phyloP scores from a whole-genome alignment of 2,888 invertebrate genomes.

The Anaspis maculata region DNA sequence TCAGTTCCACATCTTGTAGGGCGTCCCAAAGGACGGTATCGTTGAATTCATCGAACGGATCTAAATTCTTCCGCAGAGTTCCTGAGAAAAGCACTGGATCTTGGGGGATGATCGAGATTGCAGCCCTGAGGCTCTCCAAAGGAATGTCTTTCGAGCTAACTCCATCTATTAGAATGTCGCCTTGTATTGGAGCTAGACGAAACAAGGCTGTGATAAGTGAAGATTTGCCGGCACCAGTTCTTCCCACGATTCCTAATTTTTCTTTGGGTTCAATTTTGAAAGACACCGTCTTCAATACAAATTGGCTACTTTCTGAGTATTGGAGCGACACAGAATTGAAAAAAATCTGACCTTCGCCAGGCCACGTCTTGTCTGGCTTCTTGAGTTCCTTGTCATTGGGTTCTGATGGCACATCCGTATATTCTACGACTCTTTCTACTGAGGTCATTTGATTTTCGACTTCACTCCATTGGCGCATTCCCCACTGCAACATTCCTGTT shows the following conservation, averaged over 20 bases:
- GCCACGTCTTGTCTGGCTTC: conserved; percentile 61
- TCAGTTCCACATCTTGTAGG: too few species aligned
- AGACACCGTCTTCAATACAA: conserved; percentile 63
- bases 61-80: too few species aligned
- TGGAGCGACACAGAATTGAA: conserved; percentile 61
- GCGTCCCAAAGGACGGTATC: too few species aligned
- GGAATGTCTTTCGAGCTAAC: conserved; percentile 56
- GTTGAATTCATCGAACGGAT: too few species aligned
- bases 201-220: conserved; percentile 65
- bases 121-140: too few species aligned
- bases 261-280: conserved; percentile 58
- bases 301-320: conserved; percentile 61
- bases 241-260: conserved; percentile 74
- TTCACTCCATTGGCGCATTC: conserved; percentile 77
- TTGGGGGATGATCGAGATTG: too few species aligned
- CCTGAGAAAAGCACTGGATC: too few species aligned
- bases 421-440: conserved; percentile 65
- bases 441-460: conserved; percentile 73
- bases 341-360: conserved; percentile 56
- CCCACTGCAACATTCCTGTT: conserved; percentile 54
- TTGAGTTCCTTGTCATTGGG: conserved; percentile 29
- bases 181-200: conserved; percentile 64
- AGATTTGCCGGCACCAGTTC: too few species aligned
- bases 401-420: conserved; percentile 46
- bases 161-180: conserved; percentile 67